Evolutionary conservation across 2,888 invertebrate genomes (phyloP), one percentile per base, ranked within the genome.

Genomic region (Colletes collaris): DNA sequence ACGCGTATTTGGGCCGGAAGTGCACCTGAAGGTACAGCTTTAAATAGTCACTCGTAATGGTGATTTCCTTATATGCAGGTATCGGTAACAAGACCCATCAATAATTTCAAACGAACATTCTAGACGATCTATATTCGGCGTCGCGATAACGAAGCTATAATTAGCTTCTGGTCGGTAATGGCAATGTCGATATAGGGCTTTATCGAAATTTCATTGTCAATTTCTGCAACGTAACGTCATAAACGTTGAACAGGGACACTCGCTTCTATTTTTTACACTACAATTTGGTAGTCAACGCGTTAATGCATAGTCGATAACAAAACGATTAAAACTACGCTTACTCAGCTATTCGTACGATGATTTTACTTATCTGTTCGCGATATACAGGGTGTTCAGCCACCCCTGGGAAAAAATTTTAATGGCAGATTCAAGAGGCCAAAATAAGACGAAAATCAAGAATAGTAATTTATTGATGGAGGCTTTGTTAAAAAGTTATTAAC

Each of bases 1-100:
- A 60, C 82, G 85, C 84, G 86, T 88, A 87, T 89, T 89, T 80
- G 71, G 86, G 78, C 82, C 89, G 89, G 89, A 89, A 89, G 86
- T 81, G 83, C 77, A 80, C 81, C 80, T 84, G 83, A 76, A 77
- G 76, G 67, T 82, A 77, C 76, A 67, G 72, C 83, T 88, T 85
- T 83, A 89, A 86, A 81, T 85, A 85, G 87, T 81, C 70, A 60
- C 59, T 52, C 19, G 46, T 52, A 58, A 55, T 62, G 65, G 16
- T 55, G 59, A 72, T 62, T 68, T 63, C 76, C 79, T 67, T 83
- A 46, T 74, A 75, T 59, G 58, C 56, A 67, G 40, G 62, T 55
- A 64, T 46, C 50, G 70, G 49, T 74, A 64, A 63, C 63, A 60
- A 76, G 50, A 37, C 19, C 69, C 58, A 60, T 75, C 59, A 56